Base-by-base conservation (phyloP, 2,797 vertebrate genomes). In the Tympanoctomys barrerae region DNA sequence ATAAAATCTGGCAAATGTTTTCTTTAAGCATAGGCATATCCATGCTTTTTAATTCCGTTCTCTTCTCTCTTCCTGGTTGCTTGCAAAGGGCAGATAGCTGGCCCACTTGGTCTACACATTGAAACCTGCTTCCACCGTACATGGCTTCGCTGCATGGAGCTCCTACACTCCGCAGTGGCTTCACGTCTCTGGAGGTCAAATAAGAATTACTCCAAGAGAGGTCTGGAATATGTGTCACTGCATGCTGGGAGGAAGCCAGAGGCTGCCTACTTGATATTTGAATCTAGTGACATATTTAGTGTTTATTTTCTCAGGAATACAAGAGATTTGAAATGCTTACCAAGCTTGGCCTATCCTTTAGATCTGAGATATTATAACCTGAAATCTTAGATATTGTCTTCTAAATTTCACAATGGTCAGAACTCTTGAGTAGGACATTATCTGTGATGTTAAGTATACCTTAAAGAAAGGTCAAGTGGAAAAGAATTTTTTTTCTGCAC, bases 161-260 rank as follows among this genome's bases (percentile, higher is more conserved):
- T 89, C 71, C 87, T 96, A 96, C 85, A 80, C 94, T 68, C 66
- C 87, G 31, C 0, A 61, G 26, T 33, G 80, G 39, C 7, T 61
- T 87, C 52, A 36, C 92, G 80, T 94, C 66, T 94, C 70, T 84
- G 70, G 90, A 91, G 70, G 95, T 39, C 81, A 96, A 89, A 96
- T 81, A 86, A 94, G 83, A 94, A 90, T 59, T 77, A 71, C 59
- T 83, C 46, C 88, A 68, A 49, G 77, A 64, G 64, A 89, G 49
- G 28, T 42, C 68, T 94, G 80, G 83, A 64, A 91, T 95, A 95
- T 94, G 61, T 95, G 62, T 84, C 78, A 66, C 73, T 95, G 85
- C 8, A 70, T 14, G 18, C 12, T 94, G 88, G 87, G 82, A 80
- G 14, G 7, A n/a, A 7, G 64, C 82, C 80, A 94, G 94, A 78